Conservation (phyloP, 2,113 vertebrate species). For the Gnathonemus echidnorhynchus region DNA sequence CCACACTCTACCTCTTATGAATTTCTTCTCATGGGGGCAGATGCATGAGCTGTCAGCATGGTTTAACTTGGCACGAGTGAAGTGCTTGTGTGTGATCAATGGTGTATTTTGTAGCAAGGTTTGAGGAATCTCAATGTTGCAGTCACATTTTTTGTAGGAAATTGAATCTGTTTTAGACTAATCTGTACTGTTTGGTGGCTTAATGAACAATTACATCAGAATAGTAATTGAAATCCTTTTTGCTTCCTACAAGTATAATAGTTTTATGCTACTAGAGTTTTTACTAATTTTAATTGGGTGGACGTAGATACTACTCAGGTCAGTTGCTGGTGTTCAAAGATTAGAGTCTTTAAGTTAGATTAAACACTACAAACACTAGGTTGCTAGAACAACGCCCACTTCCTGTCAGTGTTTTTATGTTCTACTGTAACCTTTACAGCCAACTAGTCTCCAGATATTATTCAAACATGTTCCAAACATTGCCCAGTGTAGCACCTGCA, state of each 20-base stretch:
- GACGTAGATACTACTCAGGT: background rate
- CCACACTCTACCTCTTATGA: background rate
- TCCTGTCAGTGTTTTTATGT: background rate
- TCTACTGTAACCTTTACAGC: background rate
- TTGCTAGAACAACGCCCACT: background rate
- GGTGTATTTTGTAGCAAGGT: background rate
- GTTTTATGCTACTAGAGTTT: background rate
- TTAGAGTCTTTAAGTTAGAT: background rate
- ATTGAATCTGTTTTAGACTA: background rate
- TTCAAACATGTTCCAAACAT: background rate
- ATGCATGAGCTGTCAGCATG: conserved; percentile 1
- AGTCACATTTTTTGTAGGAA: background rate
- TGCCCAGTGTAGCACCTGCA: background rate
- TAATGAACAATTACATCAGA: background rate
- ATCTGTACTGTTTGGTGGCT: background rate
- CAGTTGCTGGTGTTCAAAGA: background rate
- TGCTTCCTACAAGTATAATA: background rate
- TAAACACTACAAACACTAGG: background rate
- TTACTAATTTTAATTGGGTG: background rate
- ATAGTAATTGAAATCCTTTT: background rate
- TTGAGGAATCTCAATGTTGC: background rate
- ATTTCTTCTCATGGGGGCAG: background rate
- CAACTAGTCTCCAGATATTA: background rate
- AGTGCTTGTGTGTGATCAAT: background rate
- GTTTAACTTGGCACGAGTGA: background rate